Evolutionary conservation across 2,113 vertebrate genomes (phyloP).

Genomic region (Oncorhynchus clarkii): DNA sequence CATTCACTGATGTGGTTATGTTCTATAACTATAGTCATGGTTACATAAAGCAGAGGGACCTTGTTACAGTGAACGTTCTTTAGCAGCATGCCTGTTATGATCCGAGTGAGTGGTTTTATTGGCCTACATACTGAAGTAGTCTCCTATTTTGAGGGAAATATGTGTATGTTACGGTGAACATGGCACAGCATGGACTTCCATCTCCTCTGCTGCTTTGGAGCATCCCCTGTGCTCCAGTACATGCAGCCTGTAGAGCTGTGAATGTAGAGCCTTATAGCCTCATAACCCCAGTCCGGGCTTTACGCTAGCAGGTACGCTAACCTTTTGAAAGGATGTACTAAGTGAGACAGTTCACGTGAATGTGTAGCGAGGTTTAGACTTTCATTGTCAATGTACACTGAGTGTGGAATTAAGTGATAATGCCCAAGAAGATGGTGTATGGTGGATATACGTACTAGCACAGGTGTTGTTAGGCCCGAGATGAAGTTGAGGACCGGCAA

Average conservation of each 20-base stretch:
- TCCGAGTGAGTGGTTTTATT: not conserved
- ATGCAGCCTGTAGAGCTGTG: not conserved
- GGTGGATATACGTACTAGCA: not conserved
- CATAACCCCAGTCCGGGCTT: not conserved
- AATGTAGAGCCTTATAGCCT: not conserved
- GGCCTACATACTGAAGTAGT: not conserved
- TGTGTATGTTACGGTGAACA: constrained; percentile 10
- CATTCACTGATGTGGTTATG: not conserved
- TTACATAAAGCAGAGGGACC: too few species aligned
- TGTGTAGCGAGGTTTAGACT: not conserved
- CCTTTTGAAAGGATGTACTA: constrained; percentile 15
- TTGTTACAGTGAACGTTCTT: too few species aligned
- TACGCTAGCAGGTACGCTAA: constrained; percentile 15
- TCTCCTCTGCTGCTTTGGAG: constrained; percentile 13
- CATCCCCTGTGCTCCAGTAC: not conserved
- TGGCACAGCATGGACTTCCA: not conserved
- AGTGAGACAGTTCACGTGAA: constrained; percentile 34
- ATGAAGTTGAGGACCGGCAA: too few species aligned
- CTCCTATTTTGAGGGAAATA: constrained; percentile 5
- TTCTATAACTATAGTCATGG: too few species aligned
- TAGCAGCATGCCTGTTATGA: constrained; percentile 3
- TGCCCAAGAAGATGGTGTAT: constrained; percentile 8
- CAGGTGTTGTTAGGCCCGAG: too few species aligned
- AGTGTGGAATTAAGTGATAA: too few species aligned
- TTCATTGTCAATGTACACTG: too few species aligned